Percentiles rank a stretch among this genome's conserved stretches.
phyloP scores from a whole-genome alignment of 2,113 vertebrate genomes.

The Tylochromis polylepis region DNA sequence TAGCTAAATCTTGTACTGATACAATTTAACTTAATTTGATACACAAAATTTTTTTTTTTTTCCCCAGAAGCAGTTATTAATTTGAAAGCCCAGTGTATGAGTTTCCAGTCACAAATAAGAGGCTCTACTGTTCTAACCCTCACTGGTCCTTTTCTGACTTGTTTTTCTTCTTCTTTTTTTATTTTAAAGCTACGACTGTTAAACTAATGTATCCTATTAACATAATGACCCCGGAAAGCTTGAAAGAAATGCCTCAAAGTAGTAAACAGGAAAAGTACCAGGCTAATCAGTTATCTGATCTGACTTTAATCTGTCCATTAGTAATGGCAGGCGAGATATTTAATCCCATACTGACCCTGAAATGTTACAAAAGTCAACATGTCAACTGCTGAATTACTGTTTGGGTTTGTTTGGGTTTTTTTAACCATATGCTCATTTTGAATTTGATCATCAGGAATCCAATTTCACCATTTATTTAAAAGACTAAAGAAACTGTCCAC shows the following conservation, averaged over 20 bases:
- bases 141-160: background rate
- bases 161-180: rapidly evolving
- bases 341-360: background rate
- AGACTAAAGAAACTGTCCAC: background rate
- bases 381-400: background rate
- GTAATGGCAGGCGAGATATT: background rate
- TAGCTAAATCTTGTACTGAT: background rate
- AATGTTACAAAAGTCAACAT: background rate
- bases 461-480: background rate
- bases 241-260: background rate
- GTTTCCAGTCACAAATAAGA: background rate
- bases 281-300: background rate
- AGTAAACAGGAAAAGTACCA: background rate
- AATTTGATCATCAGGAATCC: background rate
- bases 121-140: background rate
- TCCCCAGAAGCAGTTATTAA: rapidly evolving
- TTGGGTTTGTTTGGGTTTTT: too few species aligned
- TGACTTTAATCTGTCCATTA: background rate
- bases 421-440: background rate
- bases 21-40: background rate
- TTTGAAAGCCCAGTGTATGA: background rate
- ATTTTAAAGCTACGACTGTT: background rate
- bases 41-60: background rate
- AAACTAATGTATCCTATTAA: background rate
- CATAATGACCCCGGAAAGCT: background rate